phyloP scores from a whole-genome alignment of 2,888 invertebrate species.

The Phyto melanocephala region DNA sequence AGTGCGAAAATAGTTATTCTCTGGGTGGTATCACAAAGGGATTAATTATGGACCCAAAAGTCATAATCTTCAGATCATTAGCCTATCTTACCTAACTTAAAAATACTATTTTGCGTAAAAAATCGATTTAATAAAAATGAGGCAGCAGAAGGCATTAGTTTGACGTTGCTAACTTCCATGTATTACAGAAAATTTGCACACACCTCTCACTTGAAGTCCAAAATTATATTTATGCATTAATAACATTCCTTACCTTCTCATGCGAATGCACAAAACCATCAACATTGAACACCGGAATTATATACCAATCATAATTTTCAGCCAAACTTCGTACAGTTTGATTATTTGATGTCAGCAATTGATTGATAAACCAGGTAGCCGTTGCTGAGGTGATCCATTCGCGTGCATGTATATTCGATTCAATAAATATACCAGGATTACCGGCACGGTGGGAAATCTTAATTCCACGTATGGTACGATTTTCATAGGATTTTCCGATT shows the following conservation, averaged over 20 bases:
- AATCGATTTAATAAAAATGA: too few relatives aligned
- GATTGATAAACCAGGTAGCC: slow-evolving; percentile 85
- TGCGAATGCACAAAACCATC: slow-evolving; percentile 87
- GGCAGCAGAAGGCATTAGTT: too few relatives aligned
- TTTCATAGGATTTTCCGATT: slow-evolving; percentile 82
- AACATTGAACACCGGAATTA: slow-evolving; percentile 86
- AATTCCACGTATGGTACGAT: slow-evolving; percentile 82
- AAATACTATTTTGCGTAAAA: too few relatives aligned
- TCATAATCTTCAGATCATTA: too few relatives aligned
- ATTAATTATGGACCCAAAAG: too few relatives aligned
- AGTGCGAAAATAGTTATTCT: too few relatives aligned
- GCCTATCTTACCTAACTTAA: too few relatives aligned
- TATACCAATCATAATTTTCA: slow-evolving; percentile 86
- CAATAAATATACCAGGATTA: slow-evolving; percentile 82
- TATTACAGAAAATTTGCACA: too few relatives aligned
- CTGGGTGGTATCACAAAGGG: too few relatives aligned
- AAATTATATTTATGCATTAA: too few relatives aligned
- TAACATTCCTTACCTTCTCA: slow-evolving; percentile 79
- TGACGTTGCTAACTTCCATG: too few relatives aligned
- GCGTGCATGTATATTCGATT: slow-evolving; percentile 83
- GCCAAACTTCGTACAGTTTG: slow-evolving; percentile 81
- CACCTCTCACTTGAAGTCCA: too few relatives aligned
- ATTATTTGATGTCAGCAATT: slow-evolving; percentile 83
- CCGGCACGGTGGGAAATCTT: slow-evolving; percentile 78
- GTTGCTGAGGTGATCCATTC: slow-evolving; percentile 88